Base-by-base conservation (phyloP, 2,888 invertebrate species). In the Saturnia japonica region DNA sequence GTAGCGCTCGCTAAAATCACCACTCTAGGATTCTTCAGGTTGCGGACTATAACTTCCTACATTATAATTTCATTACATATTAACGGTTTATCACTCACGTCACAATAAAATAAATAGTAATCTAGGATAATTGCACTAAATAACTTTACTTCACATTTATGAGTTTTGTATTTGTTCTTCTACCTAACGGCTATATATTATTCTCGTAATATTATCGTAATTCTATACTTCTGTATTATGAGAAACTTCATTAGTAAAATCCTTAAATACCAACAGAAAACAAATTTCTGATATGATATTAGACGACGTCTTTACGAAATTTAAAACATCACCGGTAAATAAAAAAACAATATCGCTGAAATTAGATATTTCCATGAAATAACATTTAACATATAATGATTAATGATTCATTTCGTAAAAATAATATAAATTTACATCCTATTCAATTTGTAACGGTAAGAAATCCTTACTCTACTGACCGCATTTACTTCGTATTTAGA, bases 1-100 rank as follows among this genome's bases (percentile, higher is more conserved):
- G 77, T 74, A 78, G 77, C 80, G 78, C 77, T 76, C 76, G 77
- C 73, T 78, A 22, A 1, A 54, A 76, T 71, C 78, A 76, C 75
- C 78, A 74, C 64, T 40, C 19, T 64, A 40, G 19, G 8, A 64
- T 64, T 64, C 64, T 64, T 64, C 64, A 64, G 34, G 12, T 60
- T 60, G 22, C 54, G 22, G 22, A 22, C 12, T 22, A 54, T 22
- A n/a, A 28, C 28, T 28, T 12, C 28, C 25, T 60, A 3, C 25
- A 28, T 14, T 60, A 14, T 60, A 60, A 60, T 28, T 28, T 60
- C 25, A 60, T 19, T 11, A 28, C 25, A 60, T 60, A 60, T 60
- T 60, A 14, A 25, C 4, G 28, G 25, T 51, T 25, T 28, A 60
- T 60, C 57, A n/a, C n/a, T n/a, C 28, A 12, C 14, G 57, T 22